Evolutionary conservation across 2,113 vertebrate species (phyloP), one percentile per base, ranked within the genome.

Genomic region (Cebus imitator): DNA sequence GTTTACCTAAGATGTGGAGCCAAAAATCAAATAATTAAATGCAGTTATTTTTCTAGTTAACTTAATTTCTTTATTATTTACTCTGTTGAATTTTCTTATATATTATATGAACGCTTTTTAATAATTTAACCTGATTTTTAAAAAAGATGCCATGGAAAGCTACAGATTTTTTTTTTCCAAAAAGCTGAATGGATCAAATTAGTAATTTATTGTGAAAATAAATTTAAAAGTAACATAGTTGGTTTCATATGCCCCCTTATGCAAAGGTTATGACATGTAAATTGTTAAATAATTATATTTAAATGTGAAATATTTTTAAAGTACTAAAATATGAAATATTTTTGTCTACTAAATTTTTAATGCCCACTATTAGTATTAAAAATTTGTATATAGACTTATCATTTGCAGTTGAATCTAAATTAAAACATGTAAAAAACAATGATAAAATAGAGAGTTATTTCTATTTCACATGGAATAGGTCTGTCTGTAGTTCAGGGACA

Each of bases 261-360:
- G 3, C 18, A 45, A 94, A 75, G 7, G 30, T 80, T 72, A 57
- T 86, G n/a, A 37, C 90, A 83, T 79, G 40, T 55, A 92, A 94
- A 92, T 57, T 92, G n/a, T 83, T 90, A 73, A 48, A 30, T 76
- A 88, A 86, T 50, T 92, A 37, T 35, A 81, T n/a, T 35, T n/a
- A 78, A 16, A 88, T 76, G 13, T 85, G 23, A 95, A 93, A 55
- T 85, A 58, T 57, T 88, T 73, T 86, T 95, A 87, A 86, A 6
- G 50, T 35, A 81, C 35, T 17, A 7, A 78, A 20, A 88, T 76
- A 17, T 85, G 23, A 95, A 93, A 55, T 85, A 61, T 57, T 88
- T 73, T 89, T 96, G 6, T 64, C 43, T 32, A 14, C 23, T 97
- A 83, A 91, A 86, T 95, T 84, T 82, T 96, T 84, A 84, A 91